phyloP scores from a whole-genome alignment of 2,113 vertebrate genomes.

The Empidonax alnorum region DNA sequence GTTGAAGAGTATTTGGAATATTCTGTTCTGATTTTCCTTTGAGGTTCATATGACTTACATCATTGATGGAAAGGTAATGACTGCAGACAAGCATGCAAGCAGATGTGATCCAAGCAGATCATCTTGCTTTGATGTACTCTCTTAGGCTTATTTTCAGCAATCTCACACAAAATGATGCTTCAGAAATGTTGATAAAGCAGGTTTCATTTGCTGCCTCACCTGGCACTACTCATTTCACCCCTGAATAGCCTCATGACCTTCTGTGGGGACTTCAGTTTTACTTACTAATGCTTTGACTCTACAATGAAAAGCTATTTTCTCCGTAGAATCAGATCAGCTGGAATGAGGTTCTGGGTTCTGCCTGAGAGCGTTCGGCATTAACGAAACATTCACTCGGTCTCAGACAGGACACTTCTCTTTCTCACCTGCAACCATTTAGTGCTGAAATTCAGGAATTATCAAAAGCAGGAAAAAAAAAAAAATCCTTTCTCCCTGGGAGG shows the following conservation, averaged over 20 bases:
- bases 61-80: neutral
- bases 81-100: neutral
- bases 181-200: neutral
- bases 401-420: neutral
- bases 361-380: rapidly evolving
- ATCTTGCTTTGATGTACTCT: neutral
- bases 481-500: neutral
- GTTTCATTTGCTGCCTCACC: neutral
- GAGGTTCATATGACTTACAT: neutral
- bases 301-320: neutral
- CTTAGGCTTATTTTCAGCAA: constrained; percentile 8
- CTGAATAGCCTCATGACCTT: neutral
- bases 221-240: neutral
- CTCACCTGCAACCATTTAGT: neutral
- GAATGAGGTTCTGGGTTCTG: neutral
- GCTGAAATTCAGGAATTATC: neutral
- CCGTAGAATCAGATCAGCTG: neutral
- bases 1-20: neutral
- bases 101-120: neutral
- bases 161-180: neutral
- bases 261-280: neutral
- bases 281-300: neutral
- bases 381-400: neutral
- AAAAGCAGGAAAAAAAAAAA: neutral
- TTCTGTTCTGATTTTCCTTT: neutral